Conservation (phyloP, 2,113 vertebrate genomes). For the Phainopepla nitens region DNA sequence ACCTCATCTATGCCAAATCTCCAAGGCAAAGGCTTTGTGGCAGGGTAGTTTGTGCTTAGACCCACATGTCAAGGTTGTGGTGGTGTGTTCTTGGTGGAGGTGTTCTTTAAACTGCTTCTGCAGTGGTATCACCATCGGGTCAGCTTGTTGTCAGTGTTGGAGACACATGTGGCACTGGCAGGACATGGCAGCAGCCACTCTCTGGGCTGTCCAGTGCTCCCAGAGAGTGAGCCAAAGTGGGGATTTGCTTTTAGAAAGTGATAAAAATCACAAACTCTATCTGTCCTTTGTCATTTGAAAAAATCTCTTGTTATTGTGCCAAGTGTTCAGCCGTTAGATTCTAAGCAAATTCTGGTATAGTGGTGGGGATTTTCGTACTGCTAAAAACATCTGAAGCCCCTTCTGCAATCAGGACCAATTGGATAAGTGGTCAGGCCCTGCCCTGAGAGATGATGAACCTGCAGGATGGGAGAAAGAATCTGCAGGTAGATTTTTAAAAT, state of each 20-base stretch:
- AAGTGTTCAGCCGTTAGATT: background rate
- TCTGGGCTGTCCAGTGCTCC: background rate
- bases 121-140: accelerated
- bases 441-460: background rate
- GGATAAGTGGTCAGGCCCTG: background rate
- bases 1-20: background rate
- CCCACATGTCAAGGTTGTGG: accelerated
- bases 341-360: background rate
- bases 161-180: background rate
- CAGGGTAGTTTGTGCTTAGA: background rate
- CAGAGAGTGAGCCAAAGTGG: background rate
- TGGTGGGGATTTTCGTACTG: background rate
- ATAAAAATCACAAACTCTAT: background rate
- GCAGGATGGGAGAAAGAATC: background rate
- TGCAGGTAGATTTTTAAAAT: background rate
- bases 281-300: background rate
- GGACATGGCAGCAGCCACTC: accelerated
- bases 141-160: accelerated
- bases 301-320: background rate
- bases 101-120: background rate
- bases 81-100: accelerated
- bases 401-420: background rate
- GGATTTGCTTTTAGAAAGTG: background rate
- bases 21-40: background rate
- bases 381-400: background rate